Evolutionary conservation across 2,888 invertebrate species (phyloP).

Genomic region (Acronicta alni): DNA sequence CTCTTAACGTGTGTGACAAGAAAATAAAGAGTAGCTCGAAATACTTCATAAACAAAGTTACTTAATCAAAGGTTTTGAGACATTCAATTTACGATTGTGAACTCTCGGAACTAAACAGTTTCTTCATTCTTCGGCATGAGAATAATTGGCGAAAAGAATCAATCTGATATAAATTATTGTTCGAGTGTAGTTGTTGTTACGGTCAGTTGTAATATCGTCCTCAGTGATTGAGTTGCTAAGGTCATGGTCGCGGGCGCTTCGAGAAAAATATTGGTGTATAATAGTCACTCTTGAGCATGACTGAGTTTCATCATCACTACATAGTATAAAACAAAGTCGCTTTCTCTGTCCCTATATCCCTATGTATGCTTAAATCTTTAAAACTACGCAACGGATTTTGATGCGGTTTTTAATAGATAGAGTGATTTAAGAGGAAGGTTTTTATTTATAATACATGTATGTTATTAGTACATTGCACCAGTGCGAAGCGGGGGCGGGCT

Average conservation of each 20-base stretch:
- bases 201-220: background rate
- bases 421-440: too few species aligned
- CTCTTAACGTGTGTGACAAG: conserved; percentile 62
- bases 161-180: conserved; percentile 1
- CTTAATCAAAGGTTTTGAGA: conserved; percentile 24
- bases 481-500: too few species aligned
- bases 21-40: conserved; percentile 57
- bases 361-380: too few species aligned
- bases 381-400: too few species aligned
- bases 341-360: too few species aligned
- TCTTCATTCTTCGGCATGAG: background rate
- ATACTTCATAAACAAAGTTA: conserved; percentile 27
- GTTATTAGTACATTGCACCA: too few species aligned
- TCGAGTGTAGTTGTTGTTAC: background rate
- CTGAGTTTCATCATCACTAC: too few species aligned
- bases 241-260: background rate
- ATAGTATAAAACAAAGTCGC: too few species aligned
- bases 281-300: background rate
- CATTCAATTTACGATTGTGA: background rate
- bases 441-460: too few species aligned
- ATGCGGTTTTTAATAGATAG: too few species aligned
- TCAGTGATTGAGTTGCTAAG: background rate
- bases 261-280: background rate
- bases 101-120: background rate
- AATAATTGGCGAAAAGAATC: background rate